A percentile compares a stretch with the other conserved stretches of the same genome.
phyloP scores from a whole-genome alignment of 2,888 invertebrate genomes.

The Perizoma affinitatum region DNA sequence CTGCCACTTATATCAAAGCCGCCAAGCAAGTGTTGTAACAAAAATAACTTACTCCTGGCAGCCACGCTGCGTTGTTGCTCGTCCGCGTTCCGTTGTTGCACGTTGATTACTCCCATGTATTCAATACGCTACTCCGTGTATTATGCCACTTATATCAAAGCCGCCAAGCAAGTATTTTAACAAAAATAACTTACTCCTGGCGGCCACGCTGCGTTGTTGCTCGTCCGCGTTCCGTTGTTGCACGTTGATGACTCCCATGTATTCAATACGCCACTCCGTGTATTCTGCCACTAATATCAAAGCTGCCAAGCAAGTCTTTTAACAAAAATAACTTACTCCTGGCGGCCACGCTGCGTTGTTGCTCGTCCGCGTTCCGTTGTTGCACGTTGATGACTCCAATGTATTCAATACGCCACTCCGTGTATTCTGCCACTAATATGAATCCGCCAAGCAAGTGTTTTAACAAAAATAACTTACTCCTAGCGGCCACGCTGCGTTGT shows the following conservation, averaged over 20 bases:
- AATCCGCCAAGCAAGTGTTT: too few relatives aligned
- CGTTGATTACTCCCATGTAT: constrained; percentile 91
- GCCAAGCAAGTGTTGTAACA: too few relatives aligned
- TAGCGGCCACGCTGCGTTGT: constrained; percentile 88
- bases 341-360: constrained; percentile 89
- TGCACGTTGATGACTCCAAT: constrained; percentile 92
- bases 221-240: constrained; percentile 94
- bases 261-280: constrained; percentile 93
- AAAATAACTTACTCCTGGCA: constrained; percentile 70
- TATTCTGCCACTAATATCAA: constrained; percentile 85
- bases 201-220: constrained; percentile 89
- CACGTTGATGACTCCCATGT: constrained; percentile 90
- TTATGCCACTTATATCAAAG: constrained; percentile 86
- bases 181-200: constrained; percentile 71
- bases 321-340: constrained; percentile 65
- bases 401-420: constrained; percentile 93
- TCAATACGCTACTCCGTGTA: constrained; percentile 94
- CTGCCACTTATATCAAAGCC: constrained; percentile 75
- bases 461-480: constrained; percentile 58
- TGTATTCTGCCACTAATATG: constrained; percentile 86
- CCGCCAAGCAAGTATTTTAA: not conserved
- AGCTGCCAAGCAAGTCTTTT: not conserved
- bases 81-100: constrained; percentile 92
- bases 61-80: constrained; percentile 91
- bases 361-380: constrained; percentile 92